Evolutionary conservation across 1,140 invertebrate species (phyloP).

Genomic region (Globodera rostochiensis): DNA sequence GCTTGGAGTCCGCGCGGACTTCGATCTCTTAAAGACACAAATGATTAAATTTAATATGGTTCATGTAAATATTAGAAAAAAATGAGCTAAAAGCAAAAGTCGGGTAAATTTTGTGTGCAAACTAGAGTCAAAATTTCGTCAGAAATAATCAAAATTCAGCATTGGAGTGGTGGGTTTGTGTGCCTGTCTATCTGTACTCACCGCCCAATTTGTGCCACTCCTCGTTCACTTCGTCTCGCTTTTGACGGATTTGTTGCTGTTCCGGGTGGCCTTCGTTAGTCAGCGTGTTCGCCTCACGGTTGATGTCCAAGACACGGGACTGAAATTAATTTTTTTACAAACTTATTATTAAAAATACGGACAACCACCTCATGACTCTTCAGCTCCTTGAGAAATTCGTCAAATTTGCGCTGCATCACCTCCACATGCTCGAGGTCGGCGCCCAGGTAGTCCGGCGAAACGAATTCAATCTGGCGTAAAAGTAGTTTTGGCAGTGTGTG

Average conservation of each 20-base stretch:
- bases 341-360: too few relatives aligned
- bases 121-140: too few relatives aligned
- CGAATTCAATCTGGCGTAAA: constrained; percentile 79
- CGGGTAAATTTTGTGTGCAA: too few relatives aligned
- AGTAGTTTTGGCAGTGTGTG: background rate
- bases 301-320: constrained; percentile 32
- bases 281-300: constrained; percentile 81
- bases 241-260: constrained; percentile 85
- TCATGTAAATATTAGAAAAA: too few relatives aligned
- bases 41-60: too few relatives aligned
- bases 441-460: constrained; percentile 93
- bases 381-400: constrained; percentile 88
- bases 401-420: constrained; percentile 96
- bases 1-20: too few relatives aligned
- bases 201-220: constrained; percentile 91
- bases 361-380: constrained; percentile 40
- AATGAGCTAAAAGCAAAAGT: too few relatives aligned
- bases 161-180: too few relatives aligned
- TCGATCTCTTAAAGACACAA: too few relatives aligned
- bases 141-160: too few relatives aligned
- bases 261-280: constrained; percentile 92
- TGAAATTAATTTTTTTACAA: too few relatives aligned
- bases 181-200: too few relatives aligned
- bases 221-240: constrained; percentile 83
- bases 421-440: constrained; percentile 97